These are phyloP conservation scores for Meriones unguiculatus DNA, from an alignment of 2,113 vertebrate genomes.

Conservation along the genomic window DNA sequence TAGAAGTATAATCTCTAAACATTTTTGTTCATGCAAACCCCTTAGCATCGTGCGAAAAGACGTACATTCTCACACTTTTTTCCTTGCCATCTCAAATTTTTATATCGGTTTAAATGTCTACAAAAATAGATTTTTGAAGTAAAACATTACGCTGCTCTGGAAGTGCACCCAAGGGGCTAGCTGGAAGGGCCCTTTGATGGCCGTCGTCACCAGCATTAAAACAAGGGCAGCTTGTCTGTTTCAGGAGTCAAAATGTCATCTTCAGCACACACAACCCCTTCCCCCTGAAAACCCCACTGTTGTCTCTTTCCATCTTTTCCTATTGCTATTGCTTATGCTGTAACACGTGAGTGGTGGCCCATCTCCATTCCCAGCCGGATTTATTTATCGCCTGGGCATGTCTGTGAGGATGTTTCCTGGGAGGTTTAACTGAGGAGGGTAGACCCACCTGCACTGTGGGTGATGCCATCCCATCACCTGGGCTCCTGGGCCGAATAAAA, in stretches of 20 bases:
- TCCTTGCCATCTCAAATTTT: constrained; percentile 24
- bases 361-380: not conserved
- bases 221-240: not conserved
- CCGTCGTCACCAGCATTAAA: not conserved
- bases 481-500: not conserved
- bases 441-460: not conserved
- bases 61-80: not conserved
- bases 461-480: not conserved
- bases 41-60: not conserved
- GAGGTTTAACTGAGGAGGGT: not conserved
- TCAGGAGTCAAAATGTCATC: not conserved
- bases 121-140: not conserved
- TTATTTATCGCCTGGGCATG: not conserved
- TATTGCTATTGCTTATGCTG: not conserved
- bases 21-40: not conserved
- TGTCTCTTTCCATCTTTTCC: not conserved
- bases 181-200: not conserved
- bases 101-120: not conserved
- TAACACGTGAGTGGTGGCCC: not conserved
- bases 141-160: not conserved
- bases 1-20: not conserved
- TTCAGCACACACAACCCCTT: not conserved
- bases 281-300: not conserved
- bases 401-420: not conserved
- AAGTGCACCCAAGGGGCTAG: too few species aligned